These are phyloP conservation scores for Xestia sexstrigata DNA, from an alignment of 2,888 invertebrate species.

Conservation along the genomic window DNA sequence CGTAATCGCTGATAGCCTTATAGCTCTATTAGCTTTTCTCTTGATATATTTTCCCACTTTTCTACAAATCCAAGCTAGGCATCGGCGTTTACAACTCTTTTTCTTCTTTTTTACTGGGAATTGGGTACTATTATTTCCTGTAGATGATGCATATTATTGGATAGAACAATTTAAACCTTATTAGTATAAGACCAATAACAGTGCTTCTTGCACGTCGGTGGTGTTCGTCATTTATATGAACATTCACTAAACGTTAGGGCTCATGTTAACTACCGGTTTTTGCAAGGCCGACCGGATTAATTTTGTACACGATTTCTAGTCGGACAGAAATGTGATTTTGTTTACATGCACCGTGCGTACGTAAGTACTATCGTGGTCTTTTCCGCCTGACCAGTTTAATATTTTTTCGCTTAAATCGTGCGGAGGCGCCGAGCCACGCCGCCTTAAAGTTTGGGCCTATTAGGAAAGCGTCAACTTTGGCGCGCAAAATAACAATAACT, in stretches of 20 bases:
- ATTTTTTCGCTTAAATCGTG: no score
- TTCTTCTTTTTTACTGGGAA: slow-evolving; percentile 11
- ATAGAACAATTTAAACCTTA: not conserved
- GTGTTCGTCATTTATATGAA: not conserved
- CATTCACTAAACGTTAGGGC: not conserved
- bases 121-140: slow-evolving; percentile 6
- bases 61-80: slow-evolving; percentile 1
- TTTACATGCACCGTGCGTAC: no score
- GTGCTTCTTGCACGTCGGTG: not conserved
- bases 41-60: not conserved
- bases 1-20: not conserved
- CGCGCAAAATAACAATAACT: no score
- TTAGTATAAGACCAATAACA: not conserved
- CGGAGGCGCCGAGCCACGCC: no score
- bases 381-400: no score
- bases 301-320: no score
- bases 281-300: no score
- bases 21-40: not conserved
- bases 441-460: no score
- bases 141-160: not conserved
- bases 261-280: no score
- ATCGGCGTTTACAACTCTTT: slow-evolving; percentile 1
- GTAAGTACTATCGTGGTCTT: no score
- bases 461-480: no score
- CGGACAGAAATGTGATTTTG: no score